These are phyloP conservation scores for Limanda limanda DNA, from an alignment of 2,113 vertebrate genomes.

Conservation along the genomic window DNA sequence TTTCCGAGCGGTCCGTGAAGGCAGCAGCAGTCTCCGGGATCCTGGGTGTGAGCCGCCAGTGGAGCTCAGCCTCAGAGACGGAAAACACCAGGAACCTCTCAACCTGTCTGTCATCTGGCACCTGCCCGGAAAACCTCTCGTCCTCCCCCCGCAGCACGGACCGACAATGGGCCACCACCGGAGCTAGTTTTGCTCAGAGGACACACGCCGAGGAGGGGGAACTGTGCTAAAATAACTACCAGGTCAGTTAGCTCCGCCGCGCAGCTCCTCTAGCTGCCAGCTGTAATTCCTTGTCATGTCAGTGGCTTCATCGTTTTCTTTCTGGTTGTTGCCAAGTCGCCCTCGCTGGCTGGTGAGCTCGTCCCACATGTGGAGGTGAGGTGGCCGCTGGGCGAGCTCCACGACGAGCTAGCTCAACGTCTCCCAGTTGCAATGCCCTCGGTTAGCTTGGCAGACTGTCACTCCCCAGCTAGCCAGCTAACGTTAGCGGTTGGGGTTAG, in stretches of 20 bases:
- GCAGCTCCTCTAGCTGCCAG: slow-evolving; percentile 35
- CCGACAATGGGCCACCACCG: slow-evolving; percentile 72
- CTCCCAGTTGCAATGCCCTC: slow-evolving; percentile 43
- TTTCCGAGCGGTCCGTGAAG: slow-evolving; percentile 64
- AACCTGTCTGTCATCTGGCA: slow-evolving; percentile 65
- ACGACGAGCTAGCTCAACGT: slow-evolving; percentile 29
- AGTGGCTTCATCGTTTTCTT: slow-evolving; percentile 24
- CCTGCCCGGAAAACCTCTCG: slow-evolving; percentile 32
- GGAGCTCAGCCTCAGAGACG: slow-evolving; percentile 31
- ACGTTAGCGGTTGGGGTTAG: slow-evolving; percentile 70
- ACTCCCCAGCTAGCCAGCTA: slow-evolving; percentile 66
- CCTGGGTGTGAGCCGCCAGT: slow-evolving; percentile 73
- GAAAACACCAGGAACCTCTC: slow-evolving; percentile 64
- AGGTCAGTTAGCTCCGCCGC: slow-evolving; percentile 72
- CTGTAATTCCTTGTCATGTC: slow-evolving; percentile 27
- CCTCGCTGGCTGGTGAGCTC: background rate
- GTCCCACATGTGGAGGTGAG: background rate
- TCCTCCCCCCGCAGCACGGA: slow-evolving; percentile 45
- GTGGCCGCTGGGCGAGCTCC: background rate
- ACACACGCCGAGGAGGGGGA: slow-evolving; percentile 37
- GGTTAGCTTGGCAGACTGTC: slow-evolving; percentile 51
- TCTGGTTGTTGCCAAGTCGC: background rate
- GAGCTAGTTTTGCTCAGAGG: slow-evolving; percentile 69
- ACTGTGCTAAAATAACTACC: slow-evolving; percentile 63
- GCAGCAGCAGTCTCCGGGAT: slow-evolving; percentile 61